phyloP scores from a whole-genome alignment of 2,888 invertebrate genomes.

The Athalia rosae region DNA sequence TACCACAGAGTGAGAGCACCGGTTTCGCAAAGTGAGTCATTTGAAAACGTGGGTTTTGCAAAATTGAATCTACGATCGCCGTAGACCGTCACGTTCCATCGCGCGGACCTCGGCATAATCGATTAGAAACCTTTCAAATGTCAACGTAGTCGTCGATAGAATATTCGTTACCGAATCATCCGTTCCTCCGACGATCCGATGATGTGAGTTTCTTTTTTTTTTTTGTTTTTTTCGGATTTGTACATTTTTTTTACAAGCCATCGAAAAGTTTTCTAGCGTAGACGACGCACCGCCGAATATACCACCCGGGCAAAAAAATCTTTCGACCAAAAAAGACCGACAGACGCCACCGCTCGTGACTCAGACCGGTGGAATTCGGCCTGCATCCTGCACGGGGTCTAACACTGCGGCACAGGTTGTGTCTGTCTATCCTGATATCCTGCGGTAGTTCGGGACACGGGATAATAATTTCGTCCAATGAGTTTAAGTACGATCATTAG shows the following conservation, averaged over 20 bases:
- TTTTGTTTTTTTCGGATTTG: too few species aligned
- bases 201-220: too few species aligned
- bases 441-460: too few species aligned
- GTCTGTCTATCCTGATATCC: conserved; percentile 2
- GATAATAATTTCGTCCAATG: background rate
- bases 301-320: conserved; percentile 6
- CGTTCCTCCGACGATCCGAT: too few species aligned
- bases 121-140: background rate
- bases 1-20: background rate
- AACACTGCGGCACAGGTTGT: conserved; percentile 28
- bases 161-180: background rate
- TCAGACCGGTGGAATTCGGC: conserved; percentile 60
- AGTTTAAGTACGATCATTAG: background rate
- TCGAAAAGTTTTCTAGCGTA: background rate
- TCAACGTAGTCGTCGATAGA: background rate
- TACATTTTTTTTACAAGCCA: background rate
- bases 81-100: conserved; percentile 3
- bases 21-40: conserved; percentile 17
- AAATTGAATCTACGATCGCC: background rate
- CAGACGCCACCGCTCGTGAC: conserved; percentile 61
- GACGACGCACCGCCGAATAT: conserved; percentile 30
- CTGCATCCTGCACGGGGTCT: conserved; percentile 55
- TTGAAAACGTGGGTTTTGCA: conserved; percentile 16
- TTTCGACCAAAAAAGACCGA: conserved; percentile 12
- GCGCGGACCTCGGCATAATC: background rate